phyloP scores from a whole-genome alignment of 2,113 vertebrate species.

The Serilophus lunatus region DNA sequence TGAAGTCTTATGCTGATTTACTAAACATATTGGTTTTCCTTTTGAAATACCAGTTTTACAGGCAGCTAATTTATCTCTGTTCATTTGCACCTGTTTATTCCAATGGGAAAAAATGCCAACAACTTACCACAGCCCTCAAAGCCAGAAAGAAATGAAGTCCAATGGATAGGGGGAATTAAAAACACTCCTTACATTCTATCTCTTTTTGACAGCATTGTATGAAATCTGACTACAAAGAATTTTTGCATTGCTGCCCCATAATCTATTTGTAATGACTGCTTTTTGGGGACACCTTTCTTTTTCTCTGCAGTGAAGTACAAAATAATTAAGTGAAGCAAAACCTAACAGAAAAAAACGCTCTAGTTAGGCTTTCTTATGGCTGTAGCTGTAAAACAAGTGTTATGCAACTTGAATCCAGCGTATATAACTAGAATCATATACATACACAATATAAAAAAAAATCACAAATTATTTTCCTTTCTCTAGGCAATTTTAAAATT shows the following conservation, averaged over 20 bases:
- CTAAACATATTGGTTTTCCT: not conserved
- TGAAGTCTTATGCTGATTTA: not conserved
- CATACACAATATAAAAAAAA: not conserved
- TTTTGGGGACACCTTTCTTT: not conserved
- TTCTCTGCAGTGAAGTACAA: not conserved
- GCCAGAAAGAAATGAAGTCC: not conserved
- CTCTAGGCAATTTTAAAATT: not conserved
- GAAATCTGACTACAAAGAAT: not conserved
- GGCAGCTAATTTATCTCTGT: not conserved
- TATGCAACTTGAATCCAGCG: not conserved
- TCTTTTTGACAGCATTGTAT: not conserved
- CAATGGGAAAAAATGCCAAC: not conserved
- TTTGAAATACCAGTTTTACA: not conserved
- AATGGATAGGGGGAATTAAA: not conserved
- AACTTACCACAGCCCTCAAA: not conserved
- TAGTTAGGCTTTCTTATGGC: not conserved
- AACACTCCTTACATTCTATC: not conserved
- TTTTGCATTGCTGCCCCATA: not conserved
- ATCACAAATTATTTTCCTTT: not conserved
- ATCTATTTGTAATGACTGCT: not conserved
- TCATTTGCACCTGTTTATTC: not conserved
- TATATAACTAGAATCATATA: not conserved
- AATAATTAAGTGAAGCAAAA: not conserved
- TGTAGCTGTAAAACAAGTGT: not conserved
- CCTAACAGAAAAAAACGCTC: not conserved